phyloP scores from a whole-genome alignment of 2,113 vertebrate genomes.

The Pavo muticus region DNA sequence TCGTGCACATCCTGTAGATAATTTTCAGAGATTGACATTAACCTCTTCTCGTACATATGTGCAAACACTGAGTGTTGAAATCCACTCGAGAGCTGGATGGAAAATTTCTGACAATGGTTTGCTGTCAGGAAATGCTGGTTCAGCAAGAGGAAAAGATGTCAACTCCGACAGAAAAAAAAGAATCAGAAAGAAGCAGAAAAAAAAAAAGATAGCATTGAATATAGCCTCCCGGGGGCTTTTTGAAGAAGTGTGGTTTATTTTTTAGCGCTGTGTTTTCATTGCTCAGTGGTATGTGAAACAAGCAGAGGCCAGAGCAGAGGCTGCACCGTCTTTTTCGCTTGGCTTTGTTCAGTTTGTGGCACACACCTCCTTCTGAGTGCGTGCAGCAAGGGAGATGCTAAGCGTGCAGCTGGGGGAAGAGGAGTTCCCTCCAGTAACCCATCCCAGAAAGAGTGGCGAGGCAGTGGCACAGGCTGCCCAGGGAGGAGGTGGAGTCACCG shows the following conservation, averaged over 20 bases:
- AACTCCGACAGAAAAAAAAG: constrained; percentile 36
- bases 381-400: background rate
- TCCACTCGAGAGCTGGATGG: constrained; percentile 33
- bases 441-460: background rate
- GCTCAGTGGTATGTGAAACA: background rate
- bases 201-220: background rate
- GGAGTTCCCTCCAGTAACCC: background rate
- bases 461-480: too few species aligned
- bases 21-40: constrained; percentile 10
- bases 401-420: accelerated
- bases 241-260: constrained; percentile 11
- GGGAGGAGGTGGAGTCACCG: too few species aligned
- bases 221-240: background rate
- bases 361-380: background rate
- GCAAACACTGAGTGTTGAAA: constrained; percentile 33
- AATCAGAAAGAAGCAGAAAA: constrained; percentile 32
- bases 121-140: constrained; percentile 59
- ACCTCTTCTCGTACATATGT: background rate
- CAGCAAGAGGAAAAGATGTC: constrained; percentile 67
- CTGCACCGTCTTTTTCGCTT: background rate
- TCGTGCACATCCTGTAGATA: background rate
- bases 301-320: background rate
- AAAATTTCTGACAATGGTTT: constrained; percentile 57
- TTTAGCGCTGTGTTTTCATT: background rate
- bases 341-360: background rate